A percentile compares a stretch with the other conserved stretches of the same genome.
phyloP scores from a whole-genome alignment of 2,113 vertebrate species.

The Eulemur macaco region DNA sequence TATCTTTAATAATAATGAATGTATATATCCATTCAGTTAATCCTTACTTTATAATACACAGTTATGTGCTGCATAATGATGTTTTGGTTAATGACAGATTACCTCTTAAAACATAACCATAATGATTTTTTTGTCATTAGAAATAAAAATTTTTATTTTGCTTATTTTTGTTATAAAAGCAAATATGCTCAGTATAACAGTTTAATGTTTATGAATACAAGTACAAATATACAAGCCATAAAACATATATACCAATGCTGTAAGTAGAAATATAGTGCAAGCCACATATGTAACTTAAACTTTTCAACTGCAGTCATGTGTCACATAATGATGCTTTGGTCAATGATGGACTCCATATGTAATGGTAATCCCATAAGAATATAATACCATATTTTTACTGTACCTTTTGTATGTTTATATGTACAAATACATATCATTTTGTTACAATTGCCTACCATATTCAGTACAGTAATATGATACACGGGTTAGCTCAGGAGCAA shows the following conservation, averaged over 20 bases:
- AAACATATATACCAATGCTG: neutral
- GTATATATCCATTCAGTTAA: neutral
- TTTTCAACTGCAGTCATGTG: neutral
- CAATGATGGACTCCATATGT: neutral
- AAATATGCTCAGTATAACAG: neutral
- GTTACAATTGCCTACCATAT: neutral
- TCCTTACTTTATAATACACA: neutral
- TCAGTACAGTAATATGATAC: neutral
- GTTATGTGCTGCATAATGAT: neutral
- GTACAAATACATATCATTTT: neutral
- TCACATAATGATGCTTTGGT: neutral
- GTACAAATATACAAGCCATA: neutral
- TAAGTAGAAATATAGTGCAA: neutral
- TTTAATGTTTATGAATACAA: slow-evolving; percentile 31
- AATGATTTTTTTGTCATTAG: neutral
- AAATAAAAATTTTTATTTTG: neutral
- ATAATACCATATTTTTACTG: neutral
- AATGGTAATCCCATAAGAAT: neutral
- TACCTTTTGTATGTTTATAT: neutral
- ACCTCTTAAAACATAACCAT: neutral
- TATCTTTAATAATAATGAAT: neutral
- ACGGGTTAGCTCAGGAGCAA: neutral
- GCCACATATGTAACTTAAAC: neutral
- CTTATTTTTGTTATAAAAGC: slow-evolving; percentile 1
- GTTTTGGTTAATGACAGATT: neutral